These are phyloP conservation scores for Borostomias antarcticus DNA, from an alignment of 2,797 vertebrate genomes.

Conservation along the genomic window DNA sequence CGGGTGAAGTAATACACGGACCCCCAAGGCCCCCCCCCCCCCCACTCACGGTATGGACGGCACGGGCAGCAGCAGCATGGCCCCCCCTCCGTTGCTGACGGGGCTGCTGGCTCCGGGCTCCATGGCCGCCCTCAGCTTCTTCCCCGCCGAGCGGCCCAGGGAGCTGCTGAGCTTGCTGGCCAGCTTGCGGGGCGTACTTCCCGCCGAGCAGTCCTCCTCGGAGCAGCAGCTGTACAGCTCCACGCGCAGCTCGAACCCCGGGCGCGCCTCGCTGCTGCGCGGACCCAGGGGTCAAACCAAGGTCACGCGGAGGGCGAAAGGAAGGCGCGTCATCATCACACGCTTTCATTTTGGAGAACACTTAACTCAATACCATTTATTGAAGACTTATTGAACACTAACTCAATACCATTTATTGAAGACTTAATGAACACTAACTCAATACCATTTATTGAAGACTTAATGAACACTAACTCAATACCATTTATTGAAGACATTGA, in stretches of 20 bases:
- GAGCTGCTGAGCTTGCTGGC: slow-evolving; percentile 93
- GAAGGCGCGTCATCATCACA: too few relatives aligned
- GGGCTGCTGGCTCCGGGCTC: slow-evolving; percentile 80
- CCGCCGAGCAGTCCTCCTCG: slow-evolving; percentile 84
- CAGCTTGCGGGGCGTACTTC: slow-evolving; percentile 86
- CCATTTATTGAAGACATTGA: too few relatives aligned
- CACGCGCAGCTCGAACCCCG: slow-evolving; percentile 86
- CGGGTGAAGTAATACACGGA: too few relatives aligned
- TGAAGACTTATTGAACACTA: too few relatives aligned
- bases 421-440: too few relatives aligned
- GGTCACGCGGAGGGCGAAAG: too few relatives aligned
- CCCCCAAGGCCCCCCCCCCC: too few relatives aligned
- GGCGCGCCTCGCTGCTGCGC: slow-evolving; percentile 81
- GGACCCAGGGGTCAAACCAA: neutral
- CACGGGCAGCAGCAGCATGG: slow-evolving; percentile 83
- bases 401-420: too few relatives aligned
- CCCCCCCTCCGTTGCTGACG: slow-evolving; percentile 75
- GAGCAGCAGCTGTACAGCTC: slow-evolving; percentile 91
- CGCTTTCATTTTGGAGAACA: too few relatives aligned
- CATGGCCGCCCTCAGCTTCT: slow-evolving; percentile 82
- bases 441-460: too few relatives aligned
- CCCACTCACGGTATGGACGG: slow-evolving; percentile 84
- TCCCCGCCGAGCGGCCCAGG: slow-evolving; percentile 87
- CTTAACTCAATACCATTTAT: too few relatives aligned
- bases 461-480: too few relatives aligned